phyloP scores from a whole-genome alignment of 2,888 invertebrate genomes.

The Nineta flava region DNA sequence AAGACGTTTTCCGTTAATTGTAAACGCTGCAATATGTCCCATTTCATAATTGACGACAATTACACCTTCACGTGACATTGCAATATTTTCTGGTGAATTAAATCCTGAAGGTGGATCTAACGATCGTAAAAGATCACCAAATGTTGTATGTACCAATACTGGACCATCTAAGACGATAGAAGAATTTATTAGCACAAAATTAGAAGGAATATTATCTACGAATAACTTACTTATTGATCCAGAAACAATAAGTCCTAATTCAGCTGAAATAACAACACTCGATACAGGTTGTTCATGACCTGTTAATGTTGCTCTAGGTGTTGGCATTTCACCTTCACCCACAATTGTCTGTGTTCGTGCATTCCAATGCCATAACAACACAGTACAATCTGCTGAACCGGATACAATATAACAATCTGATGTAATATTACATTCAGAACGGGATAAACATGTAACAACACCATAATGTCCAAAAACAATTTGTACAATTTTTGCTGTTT shows the following conservation, averaged over 20 bases:
- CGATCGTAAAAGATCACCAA: constrained; percentile 89
- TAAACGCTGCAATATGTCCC: constrained; percentile 85
- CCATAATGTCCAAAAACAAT: constrained; percentile 98
- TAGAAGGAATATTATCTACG: neutral
- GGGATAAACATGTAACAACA: constrained; percentile 92
- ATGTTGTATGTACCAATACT: constrained; percentile 93
- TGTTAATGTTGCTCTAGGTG: constrained; percentile 90
- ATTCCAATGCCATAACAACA: constrained; percentile 97
- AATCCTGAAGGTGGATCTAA: constrained; percentile 66
- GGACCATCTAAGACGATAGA: constrained; percentile 62
- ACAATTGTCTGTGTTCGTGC: constrained; percentile 93
- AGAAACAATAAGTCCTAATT: constrained; percentile 92
- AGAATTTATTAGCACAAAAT: neutral
- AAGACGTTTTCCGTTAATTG: constrained; percentile 82
- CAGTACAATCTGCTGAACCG: constrained; percentile 95
- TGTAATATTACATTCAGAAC: constrained; percentile 97
- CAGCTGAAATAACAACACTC: constrained; percentile 92
- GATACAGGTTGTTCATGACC: constrained; percentile 95
- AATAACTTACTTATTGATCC: constrained; percentile 54
- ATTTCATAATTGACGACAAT: constrained; percentile 87
- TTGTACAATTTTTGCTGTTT: constrained; percentile 94
- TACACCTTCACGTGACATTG: constrained; percentile 91
- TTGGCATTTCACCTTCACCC: constrained; percentile 90
- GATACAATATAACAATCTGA: constrained; percentile 98
- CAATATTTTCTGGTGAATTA: constrained; percentile 67